These are phyloP conservation scores for Drosophila pachea DNA, from an alignment of 1,140 invertebrate species.

Conservation along the genomic window DNA sequence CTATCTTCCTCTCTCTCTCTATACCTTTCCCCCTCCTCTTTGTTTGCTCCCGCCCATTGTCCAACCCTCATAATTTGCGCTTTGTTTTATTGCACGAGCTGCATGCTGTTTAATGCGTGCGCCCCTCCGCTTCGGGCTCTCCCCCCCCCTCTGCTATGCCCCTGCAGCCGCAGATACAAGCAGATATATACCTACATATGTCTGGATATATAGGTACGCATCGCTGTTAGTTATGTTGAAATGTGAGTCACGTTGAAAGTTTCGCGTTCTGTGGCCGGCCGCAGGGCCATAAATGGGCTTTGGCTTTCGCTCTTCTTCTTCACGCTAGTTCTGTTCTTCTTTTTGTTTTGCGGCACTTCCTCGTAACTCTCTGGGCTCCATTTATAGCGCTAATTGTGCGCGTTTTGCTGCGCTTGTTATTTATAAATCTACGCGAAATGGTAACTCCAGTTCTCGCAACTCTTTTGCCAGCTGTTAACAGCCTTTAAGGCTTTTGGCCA, in stretches of 20 bases:
- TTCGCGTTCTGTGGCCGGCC: constrained; percentile 34
- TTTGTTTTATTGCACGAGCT: constrained; percentile 63
- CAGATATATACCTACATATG: neutral
- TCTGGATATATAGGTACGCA: neutral
- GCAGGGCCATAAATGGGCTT: constrained; percentile 56
- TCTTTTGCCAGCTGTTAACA: constrained; percentile 39
- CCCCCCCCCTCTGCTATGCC: neutral
- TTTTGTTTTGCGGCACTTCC: constrained; percentile 23
- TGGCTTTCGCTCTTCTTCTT: no score
- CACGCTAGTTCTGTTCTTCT: no score
- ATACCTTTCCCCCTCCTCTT: neutral
- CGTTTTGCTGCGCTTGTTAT: constrained; percentile 72
- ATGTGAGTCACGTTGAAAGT: constrained; percentile 75
- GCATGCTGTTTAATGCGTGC: constrained; percentile 66
- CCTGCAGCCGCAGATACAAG: neutral
- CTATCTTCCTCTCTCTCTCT: neutral
- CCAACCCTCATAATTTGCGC: constrained; percentile 68
- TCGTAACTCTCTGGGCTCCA: constrained; percentile 37
- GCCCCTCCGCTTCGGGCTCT: constrained; percentile 10
- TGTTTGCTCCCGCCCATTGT: constrained; percentile 32
- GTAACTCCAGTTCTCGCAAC: constrained; percentile 4
- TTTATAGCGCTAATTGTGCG: constrained; percentile 73
- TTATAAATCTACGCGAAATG: constrained; percentile 58
- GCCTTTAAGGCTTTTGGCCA: constrained; percentile 43
- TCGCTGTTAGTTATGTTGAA: constrained; percentile 37